Evolutionary conservation across 2,113 vertebrate species (phyloP).

Genomic region (Ochotona curzoniae): DNA sequence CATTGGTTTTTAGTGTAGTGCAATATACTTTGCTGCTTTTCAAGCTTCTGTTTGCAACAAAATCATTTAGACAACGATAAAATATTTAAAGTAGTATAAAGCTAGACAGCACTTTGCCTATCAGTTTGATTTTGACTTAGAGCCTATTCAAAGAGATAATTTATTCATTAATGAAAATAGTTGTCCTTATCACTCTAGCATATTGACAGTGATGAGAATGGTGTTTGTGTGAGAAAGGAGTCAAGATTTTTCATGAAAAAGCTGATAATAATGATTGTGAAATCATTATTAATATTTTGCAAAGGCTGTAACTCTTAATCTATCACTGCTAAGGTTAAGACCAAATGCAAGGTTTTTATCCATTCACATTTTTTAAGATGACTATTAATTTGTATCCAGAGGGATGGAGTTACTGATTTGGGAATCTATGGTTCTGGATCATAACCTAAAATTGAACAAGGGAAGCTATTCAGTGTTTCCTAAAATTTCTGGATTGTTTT

Average conservation of each 20-base stretch:
- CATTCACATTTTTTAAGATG: not conserved
- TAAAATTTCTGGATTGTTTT: slow-evolving; percentile 20
- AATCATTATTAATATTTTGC: not conserved
- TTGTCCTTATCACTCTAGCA: slow-evolving; percentile 6
- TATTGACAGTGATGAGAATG: not conserved
- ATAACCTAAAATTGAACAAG: not conserved
- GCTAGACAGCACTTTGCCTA: not conserved
- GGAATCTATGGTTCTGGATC: slow-evolving; percentile 2
- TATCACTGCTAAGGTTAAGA: slow-evolving; percentile 6
- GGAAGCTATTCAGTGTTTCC: not conserved
- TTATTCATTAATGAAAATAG: slow-evolving; percentile 34
- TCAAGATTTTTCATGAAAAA: not conserved
- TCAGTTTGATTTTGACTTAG: not conserved
- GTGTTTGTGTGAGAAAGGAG: not conserved
- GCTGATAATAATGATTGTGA: not conserved
- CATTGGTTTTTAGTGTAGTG: not conserved
- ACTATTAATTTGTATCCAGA: not conserved
- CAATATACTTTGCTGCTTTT: not conserved
- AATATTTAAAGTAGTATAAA: not conserved
- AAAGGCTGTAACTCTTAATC: not conserved
- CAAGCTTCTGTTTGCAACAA: not conserved
- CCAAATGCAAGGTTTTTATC: not conserved
- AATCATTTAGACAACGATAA: slow-evolving; percentile 20
- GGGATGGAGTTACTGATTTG: not conserved
- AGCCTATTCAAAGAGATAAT: not conserved